Evolutionary conservation across 2,113 vertebrate species (phyloP), one percentile per base, ranked within the genome.

Genomic region (Pampusana beccarii): DNA sequence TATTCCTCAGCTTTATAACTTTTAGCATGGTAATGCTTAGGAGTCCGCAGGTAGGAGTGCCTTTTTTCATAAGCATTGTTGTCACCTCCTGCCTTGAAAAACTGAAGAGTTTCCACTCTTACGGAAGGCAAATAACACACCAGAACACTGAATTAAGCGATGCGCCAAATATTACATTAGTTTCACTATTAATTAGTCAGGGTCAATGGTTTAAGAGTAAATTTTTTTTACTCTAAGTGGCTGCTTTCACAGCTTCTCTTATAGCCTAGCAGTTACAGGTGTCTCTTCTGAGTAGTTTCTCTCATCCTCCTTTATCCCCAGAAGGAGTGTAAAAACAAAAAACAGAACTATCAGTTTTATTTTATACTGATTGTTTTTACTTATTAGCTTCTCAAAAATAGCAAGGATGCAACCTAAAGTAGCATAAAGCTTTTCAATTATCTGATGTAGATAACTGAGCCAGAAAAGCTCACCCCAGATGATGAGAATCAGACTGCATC

Each of bases 271-370:
- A 11, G 61, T 48, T 60, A 82, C 1, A 0, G 58, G 34, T 70
- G 48, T 64, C n/a, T 83, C 64, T 66, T 82, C 19, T 33, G 15
- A 88, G 31, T 24, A 69, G 29, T 26, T 58, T 78, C 13, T 57
- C 54, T 66, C 36, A 42, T 11, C 5, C 4, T 14, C 5, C 3
- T 61, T 7, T 54, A 62, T 28, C 5, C 21, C 7, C 51, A 71
- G 16, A 66, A 60, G 6, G 25, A 70, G 0, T 40, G 16, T 3
- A 1, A 2, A 1, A 36, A 42, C 44, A 44, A 14, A 17, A 1
- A 19, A 34, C 31, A 42, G 10, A 40, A 5, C 11, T 19, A n/a
- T 6, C 20, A 18, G 26, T 42, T 91, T 80, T 60, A 23, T 56
- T 38, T 7, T 56, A 11, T 69, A 72, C 36, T 17, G 25, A 20